Percentiles rank a stretch among this genome's conserved stretches.
These are phyloP conservation scores for Callinectes sapidus DNA, from an alignment of 2,888 invertebrate genomes.

Conservation along the genomic window DNA sequence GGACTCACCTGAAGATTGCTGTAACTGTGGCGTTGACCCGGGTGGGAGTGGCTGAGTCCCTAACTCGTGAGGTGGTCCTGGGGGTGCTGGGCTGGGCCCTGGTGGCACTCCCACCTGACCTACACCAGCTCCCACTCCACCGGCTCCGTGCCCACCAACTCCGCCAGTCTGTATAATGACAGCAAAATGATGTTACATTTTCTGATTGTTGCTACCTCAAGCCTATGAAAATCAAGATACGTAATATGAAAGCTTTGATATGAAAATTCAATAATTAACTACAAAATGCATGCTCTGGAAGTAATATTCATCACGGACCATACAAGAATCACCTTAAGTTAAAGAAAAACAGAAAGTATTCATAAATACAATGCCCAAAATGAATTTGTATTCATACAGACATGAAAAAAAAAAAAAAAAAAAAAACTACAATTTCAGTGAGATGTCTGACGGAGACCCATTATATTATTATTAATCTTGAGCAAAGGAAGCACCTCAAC, in stretches of 20 bases:
- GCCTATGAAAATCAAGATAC: neutral
- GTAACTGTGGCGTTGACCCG: conserved; percentile 58
- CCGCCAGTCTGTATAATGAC: conserved; percentile 56
- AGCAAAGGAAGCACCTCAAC: neutral
- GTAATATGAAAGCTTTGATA: neutral
- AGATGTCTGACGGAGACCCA: too few relatives aligned
- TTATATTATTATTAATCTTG: neutral
- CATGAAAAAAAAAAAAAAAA: neutral
- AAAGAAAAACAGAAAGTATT: neutral
- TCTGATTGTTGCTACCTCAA: neutral
- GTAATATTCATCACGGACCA: neutral
- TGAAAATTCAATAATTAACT: neutral
- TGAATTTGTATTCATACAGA: neutral
- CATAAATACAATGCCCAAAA: neutral
- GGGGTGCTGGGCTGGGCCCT: conserved; percentile 67
- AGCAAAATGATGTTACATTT: neutral
- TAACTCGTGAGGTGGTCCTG: conserved; percentile 64
- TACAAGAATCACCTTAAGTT: neutral
- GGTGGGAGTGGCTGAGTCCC: conserved; percentile 62
- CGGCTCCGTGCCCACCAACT: conserved; percentile 62
- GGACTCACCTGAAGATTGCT: conserved; percentile 59
- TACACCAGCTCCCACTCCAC: conserved; percentile 60
- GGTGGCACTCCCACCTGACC: conserved; percentile 64
- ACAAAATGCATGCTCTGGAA: neutral
- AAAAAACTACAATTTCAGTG: too few relatives aligned